These are phyloP conservation scores for Aethina tumida DNA, from an alignment of 1,140 invertebrate species.

Conservation along the genomic window DNA sequence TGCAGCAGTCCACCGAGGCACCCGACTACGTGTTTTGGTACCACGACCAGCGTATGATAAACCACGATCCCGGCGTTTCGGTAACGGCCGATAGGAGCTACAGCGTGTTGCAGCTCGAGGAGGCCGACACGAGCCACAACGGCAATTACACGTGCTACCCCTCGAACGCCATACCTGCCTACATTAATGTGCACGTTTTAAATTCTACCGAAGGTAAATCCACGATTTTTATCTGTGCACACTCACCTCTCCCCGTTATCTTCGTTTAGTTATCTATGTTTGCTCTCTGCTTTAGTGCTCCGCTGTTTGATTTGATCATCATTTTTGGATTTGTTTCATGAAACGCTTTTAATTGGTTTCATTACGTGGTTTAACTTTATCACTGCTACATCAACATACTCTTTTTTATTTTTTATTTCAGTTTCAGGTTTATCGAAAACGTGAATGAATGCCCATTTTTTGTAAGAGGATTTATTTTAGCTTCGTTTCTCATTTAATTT, in stretches of 20 bases:
- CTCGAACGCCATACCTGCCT: conserved; percentile 54
- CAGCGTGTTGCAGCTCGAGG: conserved; percentile 44
- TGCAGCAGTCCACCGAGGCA: conserved; percentile 58
- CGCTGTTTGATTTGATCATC: too few relatives aligned
- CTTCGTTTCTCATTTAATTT: too few relatives aligned
- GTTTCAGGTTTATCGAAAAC: too few relatives aligned
- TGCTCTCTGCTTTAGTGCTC: too few relatives aligned
- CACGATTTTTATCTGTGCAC: neutral
- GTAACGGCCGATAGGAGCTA: conserved; percentile 37
- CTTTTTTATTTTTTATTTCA: too few relatives aligned
- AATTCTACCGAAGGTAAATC: conserved; percentile 35
- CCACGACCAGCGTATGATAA: conserved; percentile 61
- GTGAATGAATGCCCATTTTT: too few relatives aligned
- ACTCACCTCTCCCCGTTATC: neutral
- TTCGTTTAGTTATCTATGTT: neutral
- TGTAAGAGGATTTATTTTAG: too few relatives aligned
- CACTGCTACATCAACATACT: too few relatives aligned
- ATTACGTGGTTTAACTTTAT: too few relatives aligned
- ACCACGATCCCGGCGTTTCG: conserved; percentile 48
- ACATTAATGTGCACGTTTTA: conserved; percentile 57
- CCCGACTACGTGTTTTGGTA: conserved; percentile 73
- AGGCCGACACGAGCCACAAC: conserved; percentile 44
- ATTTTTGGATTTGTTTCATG: too few relatives aligned
- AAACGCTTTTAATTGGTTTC: too few relatives aligned
- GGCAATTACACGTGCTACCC: conserved; percentile 60